Conservation (phyloP, 2,113 vertebrate species). For the Neogale vison region DNA sequence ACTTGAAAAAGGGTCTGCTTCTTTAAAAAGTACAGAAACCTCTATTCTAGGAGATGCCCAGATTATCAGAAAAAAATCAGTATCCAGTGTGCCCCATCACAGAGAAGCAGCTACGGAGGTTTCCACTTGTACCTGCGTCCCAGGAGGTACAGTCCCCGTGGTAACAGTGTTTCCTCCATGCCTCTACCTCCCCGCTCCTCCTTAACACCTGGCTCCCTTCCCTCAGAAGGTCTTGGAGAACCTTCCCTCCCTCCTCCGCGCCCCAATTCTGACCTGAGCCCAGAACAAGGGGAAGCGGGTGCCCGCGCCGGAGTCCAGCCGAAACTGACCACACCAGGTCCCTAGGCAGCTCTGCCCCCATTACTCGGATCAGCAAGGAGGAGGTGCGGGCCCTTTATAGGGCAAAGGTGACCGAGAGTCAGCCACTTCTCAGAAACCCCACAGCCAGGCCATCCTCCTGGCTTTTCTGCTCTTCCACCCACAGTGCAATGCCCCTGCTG, state of each 20-base stretch:
- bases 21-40: neutral
- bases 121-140: neutral
- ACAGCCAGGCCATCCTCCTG: neutral
- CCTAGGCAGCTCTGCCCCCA: neutral
- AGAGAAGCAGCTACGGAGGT: neutral
- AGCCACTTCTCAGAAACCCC: neutral
- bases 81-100: neutral
- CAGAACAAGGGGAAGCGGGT: neutral
- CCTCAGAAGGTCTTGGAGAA: neutral
- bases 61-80: neutral
- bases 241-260: neutral
- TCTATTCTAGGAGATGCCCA: neutral
- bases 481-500: neutral
- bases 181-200: neutral
- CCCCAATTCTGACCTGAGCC: neutral
- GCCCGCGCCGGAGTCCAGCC: neutral
- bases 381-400: neutral
- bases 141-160: neutral
- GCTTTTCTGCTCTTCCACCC: neutral
- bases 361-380: neutral
- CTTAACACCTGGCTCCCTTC: neutral
- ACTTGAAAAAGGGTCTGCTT: neutral
- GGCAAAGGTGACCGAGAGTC: neutral
- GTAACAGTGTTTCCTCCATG: neutral
- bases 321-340: neutral